Base-by-base conservation (phyloP, 2,113 vertebrate genomes). In the Rhizomys pruinosus region DNA sequence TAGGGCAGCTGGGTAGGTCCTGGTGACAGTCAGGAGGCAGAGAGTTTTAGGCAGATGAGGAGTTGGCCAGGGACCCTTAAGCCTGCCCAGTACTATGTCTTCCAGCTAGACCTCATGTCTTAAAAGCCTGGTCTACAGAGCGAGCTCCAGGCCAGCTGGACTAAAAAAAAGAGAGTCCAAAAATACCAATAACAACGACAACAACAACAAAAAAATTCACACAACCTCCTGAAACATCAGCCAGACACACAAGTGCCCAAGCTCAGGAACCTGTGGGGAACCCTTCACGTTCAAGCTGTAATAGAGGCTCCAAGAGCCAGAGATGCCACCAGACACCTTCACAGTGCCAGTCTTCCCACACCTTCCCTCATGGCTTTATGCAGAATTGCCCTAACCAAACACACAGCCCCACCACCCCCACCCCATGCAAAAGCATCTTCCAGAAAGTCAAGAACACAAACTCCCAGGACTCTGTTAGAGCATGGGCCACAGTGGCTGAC, bases 401-500 rank as follows among this genome's bases (percentile, higher is more conserved):
- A 22, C 0, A 71, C 22, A 44, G 44, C 59, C n/a, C n/a, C n/a
- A n/a, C n/a, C n/a, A n/a, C n/a, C n/a, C n/a, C n/a, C n/a, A n/a
- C n/a, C n/a, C n/a, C n/a, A n/a, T n/a, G 64, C 11, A 27, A 61
- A 57, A 52, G 6, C 6, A 13, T 22, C 8, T 64, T 77, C 34
- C 52, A 0, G 37, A 0, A 0, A 89, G 7, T 85, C 13, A 44
- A 13, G 7, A 87, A 44, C 19, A 1, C 0, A 29, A 44, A 52
- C 4, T 42, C 17, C 34, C 4, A 1, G 11, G 3, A 5, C 52
- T 42, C 0, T 0, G 17, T n/a, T 77, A 19, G 61, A 25, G 63
- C 23, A 69, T 39, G 2, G 2, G 0, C 1, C 0, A 0, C 72
- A 15, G 80, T 7, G 0, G 0, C 0, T 6, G 3, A 8, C 0